These are phyloP conservation scores for Sminthurinus aureus DNA, from an alignment of 2,888 invertebrate genomes.

Conservation along the genomic window DNA sequence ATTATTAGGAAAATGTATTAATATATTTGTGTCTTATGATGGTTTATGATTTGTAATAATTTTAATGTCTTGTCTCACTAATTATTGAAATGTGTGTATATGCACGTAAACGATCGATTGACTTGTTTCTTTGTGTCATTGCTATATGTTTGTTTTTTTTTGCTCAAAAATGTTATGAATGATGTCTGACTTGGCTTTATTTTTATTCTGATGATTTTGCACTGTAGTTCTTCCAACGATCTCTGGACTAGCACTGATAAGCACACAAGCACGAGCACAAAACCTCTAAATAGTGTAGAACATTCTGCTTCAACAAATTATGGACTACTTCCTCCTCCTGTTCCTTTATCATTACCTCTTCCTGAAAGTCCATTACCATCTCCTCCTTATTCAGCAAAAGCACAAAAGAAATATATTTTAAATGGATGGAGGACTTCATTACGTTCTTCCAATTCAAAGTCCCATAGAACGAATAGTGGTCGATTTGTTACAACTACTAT, in stretches of 20 bases:
- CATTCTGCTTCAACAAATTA: constrained; percentile 40
- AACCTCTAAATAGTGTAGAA: constrained; percentile 36
- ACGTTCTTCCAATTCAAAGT: constrained; percentile 35
- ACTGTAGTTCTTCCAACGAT: constrained; percentile 44
- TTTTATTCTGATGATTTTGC: constrained; percentile 33
- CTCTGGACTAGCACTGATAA: constrained; percentile 39
- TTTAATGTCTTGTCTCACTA: background rate
- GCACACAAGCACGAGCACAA: constrained; percentile 42
- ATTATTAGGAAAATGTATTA: too few relatives aligned
- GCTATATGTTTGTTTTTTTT: background rate
- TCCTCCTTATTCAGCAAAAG: constrained; percentile 10
- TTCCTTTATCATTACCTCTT: constrained; percentile 10
- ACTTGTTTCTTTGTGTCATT: too few relatives aligned
- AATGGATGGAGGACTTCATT: constrained; percentile 54
- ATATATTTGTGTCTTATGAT: too few relatives aligned
- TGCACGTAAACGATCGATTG: background rate
- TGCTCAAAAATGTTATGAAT: background rate
- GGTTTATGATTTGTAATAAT: too few relatives aligned
- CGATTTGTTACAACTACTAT: constrained; percentile 45
- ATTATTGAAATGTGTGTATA: background rate
- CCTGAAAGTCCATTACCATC: constrained; percentile 22
- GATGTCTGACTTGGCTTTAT: constrained; percentile 8
- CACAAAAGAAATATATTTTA: constrained; percentile 47
- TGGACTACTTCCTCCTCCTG: background rate
- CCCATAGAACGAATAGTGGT: constrained; percentile 21